Evolutionary conservation across 2,888 invertebrate genomes (phyloP).

Genomic region (Trichogramma dendrolimi): DNA sequence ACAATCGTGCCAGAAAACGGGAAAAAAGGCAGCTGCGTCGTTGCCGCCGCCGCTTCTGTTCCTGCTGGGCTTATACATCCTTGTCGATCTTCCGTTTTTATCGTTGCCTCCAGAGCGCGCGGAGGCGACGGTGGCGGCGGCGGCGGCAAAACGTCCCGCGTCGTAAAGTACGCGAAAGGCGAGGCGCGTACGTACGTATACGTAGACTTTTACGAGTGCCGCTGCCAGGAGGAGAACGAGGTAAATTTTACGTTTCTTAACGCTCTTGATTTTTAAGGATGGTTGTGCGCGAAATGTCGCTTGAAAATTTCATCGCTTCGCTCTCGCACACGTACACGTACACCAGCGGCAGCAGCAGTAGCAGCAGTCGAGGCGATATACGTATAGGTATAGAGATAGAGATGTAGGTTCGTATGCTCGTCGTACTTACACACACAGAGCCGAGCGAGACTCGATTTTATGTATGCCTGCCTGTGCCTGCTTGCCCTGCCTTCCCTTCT

Average conservation of each 20-base stretch:
- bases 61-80: constrained; percentile 3
- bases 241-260: constrained; percentile 25
- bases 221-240: background rate
- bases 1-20: constrained; percentile 1
- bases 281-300: constrained; percentile 17
- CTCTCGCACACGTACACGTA: background rate
- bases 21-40: constrained; percentile 8
- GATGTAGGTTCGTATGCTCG: background rate
- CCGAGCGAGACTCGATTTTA: constrained; percentile 15
- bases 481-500: no score
- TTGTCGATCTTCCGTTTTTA: no score
- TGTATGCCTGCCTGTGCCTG: no score
- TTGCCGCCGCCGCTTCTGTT: constrained; percentile 12
- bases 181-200: no score
- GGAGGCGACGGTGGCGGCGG: constrained; percentile 22
- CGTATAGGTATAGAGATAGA: background rate
- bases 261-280: constrained; percentile 23
- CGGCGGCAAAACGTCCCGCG: constrained; percentile 25
- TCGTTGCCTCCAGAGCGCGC: background rate
- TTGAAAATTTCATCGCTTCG: constrained; percentile 17
- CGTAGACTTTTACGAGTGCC: constrained; percentile 17
- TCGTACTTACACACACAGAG: no score
- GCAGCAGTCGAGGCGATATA: background rate
- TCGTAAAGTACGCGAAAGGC: constrained; percentile 18
- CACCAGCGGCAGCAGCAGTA: background rate